phyloP scores from a whole-genome alignment of 2,888 invertebrate genomes.

The Agrotis exclamationis region DNA sequence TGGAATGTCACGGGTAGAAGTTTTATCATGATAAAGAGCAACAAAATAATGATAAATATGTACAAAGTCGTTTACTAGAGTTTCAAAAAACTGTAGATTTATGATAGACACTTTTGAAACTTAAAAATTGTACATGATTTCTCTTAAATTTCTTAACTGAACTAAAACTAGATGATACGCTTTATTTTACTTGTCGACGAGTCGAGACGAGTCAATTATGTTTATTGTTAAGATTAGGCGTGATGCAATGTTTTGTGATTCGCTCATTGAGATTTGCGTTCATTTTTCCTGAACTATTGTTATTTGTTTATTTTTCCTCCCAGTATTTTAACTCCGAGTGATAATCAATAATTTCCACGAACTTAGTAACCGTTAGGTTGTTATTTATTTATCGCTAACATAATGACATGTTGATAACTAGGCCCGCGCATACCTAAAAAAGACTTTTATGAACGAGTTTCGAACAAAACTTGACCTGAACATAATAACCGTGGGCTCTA shows the following conservation, averaged over 20 bases:
- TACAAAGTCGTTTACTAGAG: neutral
- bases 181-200: neutral
- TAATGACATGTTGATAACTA: constrained; percentile 9
- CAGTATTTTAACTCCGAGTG: neutral
- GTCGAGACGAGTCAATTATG: too few species aligned
- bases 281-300: constrained; percentile 2
- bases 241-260: constrained; percentile 29
- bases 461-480: neutral
- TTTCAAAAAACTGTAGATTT: neutral
- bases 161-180: too few species aligned
- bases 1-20: constrained; percentile 48
- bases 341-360: constrained; percentile 6
- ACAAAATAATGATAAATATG: neutral
- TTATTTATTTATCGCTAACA: constrained; percentile 7
- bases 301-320: constrained; percentile 25
- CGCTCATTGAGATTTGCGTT: constrained; percentile 2
- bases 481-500: neutral
- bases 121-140: too few species aligned
- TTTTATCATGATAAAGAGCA: constrained; percentile 30
- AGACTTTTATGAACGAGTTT: neutral
- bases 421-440: neutral
- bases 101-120: neutral
- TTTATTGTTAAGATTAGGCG: constrained; percentile 1
- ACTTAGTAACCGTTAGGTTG: neutral
- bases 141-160: too few species aligned